Percentiles rank a stretch among this genome's conserved stretches.
Conservation (phyloP, 64 coral and sea anemone species). For the Pocillopora damicornis region DNA sequence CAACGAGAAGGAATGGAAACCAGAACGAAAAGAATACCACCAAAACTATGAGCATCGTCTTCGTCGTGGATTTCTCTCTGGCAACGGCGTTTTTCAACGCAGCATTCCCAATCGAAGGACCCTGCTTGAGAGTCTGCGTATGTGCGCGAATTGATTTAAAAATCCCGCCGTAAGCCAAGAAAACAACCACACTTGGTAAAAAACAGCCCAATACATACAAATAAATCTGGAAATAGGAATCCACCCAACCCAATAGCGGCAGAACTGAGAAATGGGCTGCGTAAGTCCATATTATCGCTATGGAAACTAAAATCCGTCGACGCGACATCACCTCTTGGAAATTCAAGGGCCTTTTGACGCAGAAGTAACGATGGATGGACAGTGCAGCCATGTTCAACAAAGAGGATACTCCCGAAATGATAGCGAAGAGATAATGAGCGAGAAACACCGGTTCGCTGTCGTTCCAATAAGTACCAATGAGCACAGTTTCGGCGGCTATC, state of each 20-base stretch:
- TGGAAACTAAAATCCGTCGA: constrained; percentile 46
- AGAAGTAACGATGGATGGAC: constrained; percentile 68
- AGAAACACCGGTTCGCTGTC: constrained; percentile 35
- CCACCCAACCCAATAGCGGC: constrained; percentile 48
- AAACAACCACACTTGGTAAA: constrained; percentile 50
- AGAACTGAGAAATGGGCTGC: constrained; percentile 49
- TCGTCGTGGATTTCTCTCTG: constrained; percentile 68
- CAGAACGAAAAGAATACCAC: constrained; percentile 61
- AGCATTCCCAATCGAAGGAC: not conserved
- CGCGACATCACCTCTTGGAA: constrained; percentile 59
- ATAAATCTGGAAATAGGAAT: constrained; percentile 54
- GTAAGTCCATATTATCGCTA: constrained; percentile 62
- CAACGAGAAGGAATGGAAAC: constrained; percentile 63
- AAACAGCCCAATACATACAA: constrained; percentile 61
- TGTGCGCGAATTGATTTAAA: constrained; percentile 54
- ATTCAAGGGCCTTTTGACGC: constrained; percentile 58
- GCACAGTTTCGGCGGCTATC: constrained; percentile 45
- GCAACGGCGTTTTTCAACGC: constrained; percentile 51
- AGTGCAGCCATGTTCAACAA: constrained; percentile 66
- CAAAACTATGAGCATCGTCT: constrained; percentile 76
- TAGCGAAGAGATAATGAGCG: constrained; percentile 56
- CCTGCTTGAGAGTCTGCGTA: constrained; percentile 43
- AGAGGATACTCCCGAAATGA: constrained; percentile 56
- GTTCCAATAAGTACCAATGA: constrained; percentile 61
- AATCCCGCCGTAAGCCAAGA: constrained; percentile 51